Evolutionary conservation across 2,113 vertebrate species (phyloP).

Genomic region (Dicerorhinus sumatrensis): DNA sequence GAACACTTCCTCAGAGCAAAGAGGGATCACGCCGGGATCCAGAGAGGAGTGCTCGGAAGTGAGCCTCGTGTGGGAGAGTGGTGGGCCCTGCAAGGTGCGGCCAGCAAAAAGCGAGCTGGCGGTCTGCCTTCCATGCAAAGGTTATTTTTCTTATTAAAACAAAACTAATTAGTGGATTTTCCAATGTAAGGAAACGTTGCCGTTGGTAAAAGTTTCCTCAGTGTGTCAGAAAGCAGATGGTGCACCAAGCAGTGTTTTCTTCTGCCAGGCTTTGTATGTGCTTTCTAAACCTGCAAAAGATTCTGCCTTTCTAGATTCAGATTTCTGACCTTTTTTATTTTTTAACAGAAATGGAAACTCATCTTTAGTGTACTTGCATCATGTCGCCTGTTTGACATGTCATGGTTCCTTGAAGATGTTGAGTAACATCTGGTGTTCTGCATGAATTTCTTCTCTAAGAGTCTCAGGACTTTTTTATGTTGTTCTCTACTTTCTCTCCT

Average conservation of each 20-base stretch:
- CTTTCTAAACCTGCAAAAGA: conserved; percentile 89
- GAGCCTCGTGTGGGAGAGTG: conserved; percentile 51
- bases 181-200: conserved; percentile 88
- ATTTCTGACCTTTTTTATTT: conserved; percentile 89
- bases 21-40: conserved; percentile 79
- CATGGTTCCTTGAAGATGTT: conserved; percentile 86
- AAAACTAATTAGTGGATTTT: conserved; percentile 88
- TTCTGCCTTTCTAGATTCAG: conserved; percentile 87
- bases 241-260: conserved; percentile 83
- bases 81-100: conserved; percentile 45
- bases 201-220: conserved; percentile 87
- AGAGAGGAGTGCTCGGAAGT: conserved; percentile 71
- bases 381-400: conserved; percentile 85
- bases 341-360: conserved; percentile 89
- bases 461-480: conserved; percentile 62
- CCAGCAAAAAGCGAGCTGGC: conserved; percentile 73
- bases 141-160: conserved; percentile 83
- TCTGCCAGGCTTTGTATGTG: conserved; percentile 88
- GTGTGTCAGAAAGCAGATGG: conserved; percentile 88
- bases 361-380: conserved; percentile 87
- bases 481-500: conserved; percentile 59
- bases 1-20: conserved; percentile 82
- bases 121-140: conserved; percentile 84
- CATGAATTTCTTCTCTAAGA: conserved; percentile 68
- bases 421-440: conserved; percentile 71